Evolutionary conservation across 2,113 vertebrate species (phyloP).

Genomic region (Erythrocercus mccallii): DNA sequence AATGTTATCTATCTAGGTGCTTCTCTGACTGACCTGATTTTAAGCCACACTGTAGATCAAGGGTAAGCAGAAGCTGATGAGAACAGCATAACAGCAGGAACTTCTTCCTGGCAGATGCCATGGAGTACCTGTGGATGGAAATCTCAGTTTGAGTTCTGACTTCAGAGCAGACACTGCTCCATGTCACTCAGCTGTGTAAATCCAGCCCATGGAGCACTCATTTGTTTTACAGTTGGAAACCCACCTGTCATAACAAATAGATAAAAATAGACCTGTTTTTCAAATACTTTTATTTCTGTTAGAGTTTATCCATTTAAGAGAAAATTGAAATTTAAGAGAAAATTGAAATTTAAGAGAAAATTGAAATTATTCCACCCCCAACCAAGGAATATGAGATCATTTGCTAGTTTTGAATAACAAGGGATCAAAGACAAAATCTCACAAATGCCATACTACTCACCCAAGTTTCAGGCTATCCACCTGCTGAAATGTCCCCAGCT

Average conservation of each 20-base stretch:
- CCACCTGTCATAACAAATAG: background rate
- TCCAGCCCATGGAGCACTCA: background rate
- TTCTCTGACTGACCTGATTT: background rate
- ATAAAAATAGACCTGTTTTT: background rate
- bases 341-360: background rate
- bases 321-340: background rate
- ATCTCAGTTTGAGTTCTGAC: background rate
- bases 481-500: background rate
- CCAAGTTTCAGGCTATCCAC: background rate
- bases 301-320: background rate
- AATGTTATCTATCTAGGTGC: background rate
- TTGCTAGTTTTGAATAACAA: background rate
- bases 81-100: background rate
- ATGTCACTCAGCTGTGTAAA: background rate
- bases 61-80: background rate
- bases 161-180: background rate
- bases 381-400: background rate
- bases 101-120: background rate
- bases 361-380: background rate
- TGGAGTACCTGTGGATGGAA: accelerated
- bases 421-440: background rate
- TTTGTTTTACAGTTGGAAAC: background rate
- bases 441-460: background rate
- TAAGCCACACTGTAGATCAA: background rate
- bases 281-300: background rate